These are phyloP conservation scores for Catharus fuscescens DNA, from an alignment of 2,113 vertebrate genomes.

Conservation along the genomic window DNA sequence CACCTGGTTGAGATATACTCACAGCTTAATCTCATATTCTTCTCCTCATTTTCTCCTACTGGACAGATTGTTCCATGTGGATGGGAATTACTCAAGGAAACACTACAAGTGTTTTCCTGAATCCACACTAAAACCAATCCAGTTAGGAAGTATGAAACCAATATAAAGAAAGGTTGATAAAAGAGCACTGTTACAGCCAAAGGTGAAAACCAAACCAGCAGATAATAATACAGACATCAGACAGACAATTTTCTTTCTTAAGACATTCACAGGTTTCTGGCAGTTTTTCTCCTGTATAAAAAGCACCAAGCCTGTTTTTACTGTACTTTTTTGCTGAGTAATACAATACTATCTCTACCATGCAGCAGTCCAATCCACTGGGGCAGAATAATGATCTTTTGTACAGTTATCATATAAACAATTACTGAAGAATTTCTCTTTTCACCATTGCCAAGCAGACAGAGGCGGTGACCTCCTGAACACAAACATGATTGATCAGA, in stretches of 20 bases:
- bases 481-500: neutral
- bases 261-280: neutral
- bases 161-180: neutral
- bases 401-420: neutral
- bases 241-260: neutral
- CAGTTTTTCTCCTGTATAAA: neutral
- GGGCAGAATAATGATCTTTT: neutral
- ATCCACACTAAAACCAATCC: neutral
- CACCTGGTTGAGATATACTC: neutral
- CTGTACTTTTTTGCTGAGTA: neutral
- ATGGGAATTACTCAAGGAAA: neutral
- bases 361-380: neutral
- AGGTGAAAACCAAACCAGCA: neutral
- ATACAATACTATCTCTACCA: neutral
- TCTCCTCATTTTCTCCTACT: neutral
- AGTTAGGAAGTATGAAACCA: neutral
- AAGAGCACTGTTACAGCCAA: neutral
- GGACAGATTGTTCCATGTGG: neutral
- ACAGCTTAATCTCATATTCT: neutral
- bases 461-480: neutral
- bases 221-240: neutral
- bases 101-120: neutral
- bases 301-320: rapidly evolving
- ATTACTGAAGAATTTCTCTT: neutral
- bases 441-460: neutral